Evolutionary conservation across 2,888 invertebrate genomes (phyloP).

Genomic region (Cantharis lateralis): DNA sequence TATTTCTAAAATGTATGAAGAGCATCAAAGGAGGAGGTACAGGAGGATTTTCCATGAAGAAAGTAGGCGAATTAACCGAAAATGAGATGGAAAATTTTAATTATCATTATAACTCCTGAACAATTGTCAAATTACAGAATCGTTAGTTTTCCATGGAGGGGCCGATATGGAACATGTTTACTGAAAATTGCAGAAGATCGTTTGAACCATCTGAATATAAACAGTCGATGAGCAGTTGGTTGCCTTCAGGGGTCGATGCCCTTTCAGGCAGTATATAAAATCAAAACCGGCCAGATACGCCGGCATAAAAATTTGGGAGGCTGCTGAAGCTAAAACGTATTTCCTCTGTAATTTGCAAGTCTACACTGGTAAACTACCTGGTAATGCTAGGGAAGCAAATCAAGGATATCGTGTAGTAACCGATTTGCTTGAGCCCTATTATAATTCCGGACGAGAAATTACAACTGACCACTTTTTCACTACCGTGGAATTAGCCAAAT

Average conservation of each 20-base stretch:
- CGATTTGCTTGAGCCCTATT: constrained; percentile 30
- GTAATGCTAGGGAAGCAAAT: constrained; percentile 35
- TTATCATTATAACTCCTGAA: too few relatives aligned
- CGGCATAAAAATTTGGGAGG: constrained; percentile 14
- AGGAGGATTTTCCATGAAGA: too few relatives aligned
- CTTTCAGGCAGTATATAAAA: constrained; percentile 22
- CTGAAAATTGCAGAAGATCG: background rate
- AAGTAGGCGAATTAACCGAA: too few relatives aligned
- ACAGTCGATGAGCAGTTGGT: constrained; percentile 16
- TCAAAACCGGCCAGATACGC: constrained; percentile 21
- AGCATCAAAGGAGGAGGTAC: too few relatives aligned
- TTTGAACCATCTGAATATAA: background rate
- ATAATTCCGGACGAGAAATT: constrained; percentile 40
- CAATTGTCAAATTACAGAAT: too few relatives aligned
- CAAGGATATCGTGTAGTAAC: constrained; percentile 41
- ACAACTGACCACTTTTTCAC: constrained; percentile 36
- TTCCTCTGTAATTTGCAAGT: constrained; percentile 15
- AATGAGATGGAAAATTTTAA: too few relatives aligned
- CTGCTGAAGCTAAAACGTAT: constrained; percentile 7
- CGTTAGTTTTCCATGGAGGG: too few relatives aligned
- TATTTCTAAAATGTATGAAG: too few relatives aligned
- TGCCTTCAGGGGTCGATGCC: constrained; percentile 11
- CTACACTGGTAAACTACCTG: constrained; percentile 34
- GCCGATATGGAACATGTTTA: background rate
- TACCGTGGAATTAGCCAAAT: constrained; percentile 30